Percentiles rank a stretch among this genome's conserved stretches.
Evolutionary conservation across 2,113 vertebrate genomes (phyloP).

Genomic region (Hippocampus mohnikei): DNA sequence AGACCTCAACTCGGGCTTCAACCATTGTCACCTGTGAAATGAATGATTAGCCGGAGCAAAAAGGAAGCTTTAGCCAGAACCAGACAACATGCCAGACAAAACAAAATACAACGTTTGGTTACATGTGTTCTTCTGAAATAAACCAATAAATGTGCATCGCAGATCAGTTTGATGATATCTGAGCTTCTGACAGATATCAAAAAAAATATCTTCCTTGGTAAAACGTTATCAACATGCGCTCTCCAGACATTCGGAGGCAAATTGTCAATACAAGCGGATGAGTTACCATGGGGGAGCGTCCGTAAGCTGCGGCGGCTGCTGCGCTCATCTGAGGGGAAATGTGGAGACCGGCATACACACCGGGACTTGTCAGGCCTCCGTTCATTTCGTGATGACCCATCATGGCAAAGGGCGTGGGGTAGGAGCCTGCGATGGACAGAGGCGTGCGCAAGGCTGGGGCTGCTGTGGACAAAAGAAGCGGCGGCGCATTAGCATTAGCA

Average conservation of each 20-base stretch:
- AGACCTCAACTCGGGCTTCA: background rate
- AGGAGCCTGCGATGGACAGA: constrained; percentile 86
- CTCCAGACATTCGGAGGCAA: too few relatives aligned
- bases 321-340: constrained; percentile 94
- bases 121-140: too few relatives aligned
- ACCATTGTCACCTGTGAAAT: background rate
- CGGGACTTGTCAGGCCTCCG: constrained; percentile 85
- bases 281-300: constrained; percentile 87
- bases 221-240: too few relatives aligned
- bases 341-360: constrained; percentile 89
- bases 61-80: background rate
- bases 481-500: constrained; percentile 1
- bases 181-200: too few relatives aligned
- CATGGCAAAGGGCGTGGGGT: constrained; percentile 88
- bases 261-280: background rate
- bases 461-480: constrained; percentile 50
- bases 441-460: constrained; percentile 88
- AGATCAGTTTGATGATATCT: too few relatives aligned
- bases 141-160: too few relatives aligned
- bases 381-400: constrained; percentile 96
- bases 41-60: background rate
- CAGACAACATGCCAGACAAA: too few relatives aligned
- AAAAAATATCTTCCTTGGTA: too few relatives aligned
- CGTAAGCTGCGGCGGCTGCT: constrained; percentile 83
- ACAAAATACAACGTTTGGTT: too few relatives aligned